These are phyloP conservation scores for Fregetta grallaria DNA, from an alignment of 2,113 vertebrate genomes.

Conservation along the genomic window DNA sequence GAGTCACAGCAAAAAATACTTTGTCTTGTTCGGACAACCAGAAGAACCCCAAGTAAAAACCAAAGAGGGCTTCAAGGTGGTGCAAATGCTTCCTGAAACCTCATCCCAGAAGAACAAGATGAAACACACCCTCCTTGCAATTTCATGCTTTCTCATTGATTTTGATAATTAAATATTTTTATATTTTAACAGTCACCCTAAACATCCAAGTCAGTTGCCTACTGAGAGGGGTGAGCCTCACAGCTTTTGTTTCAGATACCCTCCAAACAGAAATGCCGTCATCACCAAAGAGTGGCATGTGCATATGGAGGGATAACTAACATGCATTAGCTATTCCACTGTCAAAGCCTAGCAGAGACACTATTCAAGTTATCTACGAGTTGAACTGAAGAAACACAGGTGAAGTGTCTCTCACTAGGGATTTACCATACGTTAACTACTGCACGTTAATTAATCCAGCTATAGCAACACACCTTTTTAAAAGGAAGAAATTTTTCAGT, in stretches of 20 bases:
- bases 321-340: not conserved
- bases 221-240: not conserved
- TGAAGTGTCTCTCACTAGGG: not conserved
- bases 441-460: not conserved
- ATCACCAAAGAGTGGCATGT: not conserved
- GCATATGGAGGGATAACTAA: fast-evolving
- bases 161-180: not conserved
- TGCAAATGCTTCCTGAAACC: not conserved
- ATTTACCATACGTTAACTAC: not conserved
- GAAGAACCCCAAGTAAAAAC: not conserved
- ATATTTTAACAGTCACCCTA: not conserved
- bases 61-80: not conserved
- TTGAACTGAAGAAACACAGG: not conserved
- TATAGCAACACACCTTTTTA: not conserved
- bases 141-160: not conserved
- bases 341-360: not conserved
- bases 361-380: not conserved
- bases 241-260: not conserved
- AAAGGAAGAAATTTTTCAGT: not conserved
- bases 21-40: not conserved
- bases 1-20: not conserved
- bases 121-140: not conserved
- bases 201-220: not conserved
- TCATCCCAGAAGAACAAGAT: not conserved
- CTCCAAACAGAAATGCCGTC: not conserved